Conservation (phyloP, 2,113 vertebrate species). For the Sceloporus undulatus region DNA sequence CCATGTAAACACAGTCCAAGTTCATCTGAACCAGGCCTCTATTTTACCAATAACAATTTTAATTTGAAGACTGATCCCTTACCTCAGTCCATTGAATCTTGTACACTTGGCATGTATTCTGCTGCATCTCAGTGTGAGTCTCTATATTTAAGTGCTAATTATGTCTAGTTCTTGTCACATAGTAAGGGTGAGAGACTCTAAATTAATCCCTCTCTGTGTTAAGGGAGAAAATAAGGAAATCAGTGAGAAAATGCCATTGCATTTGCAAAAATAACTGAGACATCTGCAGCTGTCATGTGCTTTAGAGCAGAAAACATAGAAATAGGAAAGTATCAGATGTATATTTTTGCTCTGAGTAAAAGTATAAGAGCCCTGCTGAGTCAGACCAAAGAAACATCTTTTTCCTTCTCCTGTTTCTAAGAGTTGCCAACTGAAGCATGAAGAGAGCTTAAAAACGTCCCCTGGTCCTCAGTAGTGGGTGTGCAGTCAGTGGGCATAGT, state of each 20-base stretch:
- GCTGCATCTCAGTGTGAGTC: neutral
- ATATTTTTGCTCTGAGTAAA: neutral
- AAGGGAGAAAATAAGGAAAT: neutral
- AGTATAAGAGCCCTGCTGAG: neutral
- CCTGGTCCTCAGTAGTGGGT: neutral
- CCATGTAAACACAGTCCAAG: neutral
- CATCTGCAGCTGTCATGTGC: neutral
- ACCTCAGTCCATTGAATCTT: neutral
- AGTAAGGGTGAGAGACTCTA: constrained; percentile 1
- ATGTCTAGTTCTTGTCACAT: neutral
- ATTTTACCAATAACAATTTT: neutral
- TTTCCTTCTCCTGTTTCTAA: neutral
- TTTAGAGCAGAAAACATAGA: constrained; percentile 22
- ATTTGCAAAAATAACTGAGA: neutral
- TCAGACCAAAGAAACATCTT: neutral
- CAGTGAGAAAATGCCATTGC: neutral
- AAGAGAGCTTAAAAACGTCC: neutral
- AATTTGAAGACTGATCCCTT: constrained; percentile 17
- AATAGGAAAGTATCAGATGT: neutral
- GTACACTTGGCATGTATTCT: neutral
- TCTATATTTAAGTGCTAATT: neutral
- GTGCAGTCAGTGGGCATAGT: neutral
- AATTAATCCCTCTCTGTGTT: neutral
- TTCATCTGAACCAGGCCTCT: neutral
- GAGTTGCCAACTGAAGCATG: neutral